A percentile compares a stretch with the other conserved stretches of the same genome.
phyloP scores from a whole-genome alignment of 2,113 vertebrate genomes.

The Etheostoma spectabile region DNA sequence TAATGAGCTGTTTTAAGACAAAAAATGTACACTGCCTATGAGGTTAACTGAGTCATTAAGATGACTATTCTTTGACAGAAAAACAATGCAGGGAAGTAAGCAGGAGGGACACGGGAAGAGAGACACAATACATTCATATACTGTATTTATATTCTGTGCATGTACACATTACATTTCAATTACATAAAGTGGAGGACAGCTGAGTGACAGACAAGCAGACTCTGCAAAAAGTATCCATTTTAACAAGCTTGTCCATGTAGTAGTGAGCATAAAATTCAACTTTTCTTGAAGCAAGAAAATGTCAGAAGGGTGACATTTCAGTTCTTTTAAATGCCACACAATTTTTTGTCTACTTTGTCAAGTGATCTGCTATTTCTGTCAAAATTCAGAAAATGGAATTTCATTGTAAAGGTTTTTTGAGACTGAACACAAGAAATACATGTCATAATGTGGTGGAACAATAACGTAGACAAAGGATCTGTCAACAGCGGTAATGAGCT shows the following conservation, averaged over 20 bases:
- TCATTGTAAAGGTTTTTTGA: neutral
- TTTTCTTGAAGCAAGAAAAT: conserved; percentile 34
- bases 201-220: conserved; percentile 65
- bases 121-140: conserved; percentile 12
- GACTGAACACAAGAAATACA: neutral
- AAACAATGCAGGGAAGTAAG: neutral
- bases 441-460: neutral
- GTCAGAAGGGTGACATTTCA: conserved; percentile 27
- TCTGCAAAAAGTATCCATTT: conserved; percentile 52
- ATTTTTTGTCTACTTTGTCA: neutral
- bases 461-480: neutral
- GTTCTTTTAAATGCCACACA: conserved; percentile 5
- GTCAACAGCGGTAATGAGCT: neutral
- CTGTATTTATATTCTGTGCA: conserved; percentile 27
- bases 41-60: neutral
- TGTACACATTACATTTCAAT: conserved; percentile 29
- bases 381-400: neutral
- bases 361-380: neutral
- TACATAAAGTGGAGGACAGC: conserved; percentile 49
- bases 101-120: conserved; percentile 2
- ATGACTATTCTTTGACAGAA: conserved; percentile 16
- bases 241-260: conserved; percentile 61
- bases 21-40: neutral
- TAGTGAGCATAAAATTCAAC: conserved; percentile 16
- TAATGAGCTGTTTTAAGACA: neutral